Base-by-base conservation (phyloP, 2,113 vertebrate genomes). In the Triplophysa dalaica region DNA sequence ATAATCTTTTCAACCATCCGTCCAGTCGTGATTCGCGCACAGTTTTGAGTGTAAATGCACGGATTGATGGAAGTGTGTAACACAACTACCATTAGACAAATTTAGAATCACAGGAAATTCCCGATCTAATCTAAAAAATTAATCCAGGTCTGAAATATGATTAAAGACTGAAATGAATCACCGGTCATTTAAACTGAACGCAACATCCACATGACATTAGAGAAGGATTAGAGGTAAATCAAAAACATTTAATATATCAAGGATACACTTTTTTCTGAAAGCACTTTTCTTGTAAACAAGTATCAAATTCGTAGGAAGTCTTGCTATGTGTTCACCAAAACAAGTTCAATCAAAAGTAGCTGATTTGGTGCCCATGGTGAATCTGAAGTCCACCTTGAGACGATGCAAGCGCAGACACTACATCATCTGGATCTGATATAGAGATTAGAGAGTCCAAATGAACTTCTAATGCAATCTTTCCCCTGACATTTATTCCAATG, bases 71-170 rank as follows among this genome's bases (percentile, higher is more conserved):
- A 77, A 41, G 73, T 74, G 62, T 50, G 68, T 80, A 77, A 75
- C 78, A 76, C 75, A 77, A 61, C 78, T 79, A 62, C 78, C 78
- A 83, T 83, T 83, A 80, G 73, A 76, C 82, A 80, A 80, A 83
- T 80, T 83, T 73, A 77, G 79, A 81, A 50, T 68, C 52, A 81
- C 79, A 81, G 79, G 79, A 81, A 75, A 81, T 81, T 67, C 73
- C 38, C 22, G 68, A 56, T 45, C 45, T 83, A 83, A 83, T 66
- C 66, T 26, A 61, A 70, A 83, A 79, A 75, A 60, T 65, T 80
- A 80, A 83, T 83, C 78, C 78, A 26, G 19, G 73, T 41, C n/a
- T 70, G 73, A 70, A 77, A 80, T 62, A 62, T 62, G 74, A 83
- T 77, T 80, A 70, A 76, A 63, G 68, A 56, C 68, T 70, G 82